A percentile compares a stretch with the other conserved stretches of the same genome.
Evolutionary conservation across 2,797 vertebrate genomes (phyloP).

Genomic region (Melanotaenia maccullochi): DNA sequence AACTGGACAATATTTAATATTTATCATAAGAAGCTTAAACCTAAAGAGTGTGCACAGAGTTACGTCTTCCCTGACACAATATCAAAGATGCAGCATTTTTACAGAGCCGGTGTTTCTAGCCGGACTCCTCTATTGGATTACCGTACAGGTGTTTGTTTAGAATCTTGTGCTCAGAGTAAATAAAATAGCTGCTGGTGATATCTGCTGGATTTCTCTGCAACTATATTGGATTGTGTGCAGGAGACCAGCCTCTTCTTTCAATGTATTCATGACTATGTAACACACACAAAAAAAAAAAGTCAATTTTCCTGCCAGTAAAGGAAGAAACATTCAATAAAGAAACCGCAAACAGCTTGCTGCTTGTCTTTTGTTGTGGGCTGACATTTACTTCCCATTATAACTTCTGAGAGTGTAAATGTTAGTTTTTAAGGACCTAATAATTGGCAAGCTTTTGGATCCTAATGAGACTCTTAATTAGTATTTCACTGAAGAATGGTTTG

Average conservation of each 20-base stretch:
- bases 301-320: constrained; percentile 35
- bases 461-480: constrained; percentile 54
- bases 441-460: constrained; percentile 35
- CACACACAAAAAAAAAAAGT: constrained; percentile 19
- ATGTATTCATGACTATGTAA: constrained; percentile 52
- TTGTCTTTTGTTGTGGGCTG: constrained; percentile 37
- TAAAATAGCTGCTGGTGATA: constrained; percentile 37
- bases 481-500: constrained; percentile 36
- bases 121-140: constrained; percentile 25
- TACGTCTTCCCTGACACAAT: constrained; percentile 6
- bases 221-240: constrained; percentile 36
- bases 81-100: constrained; percentile 32
- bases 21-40: constrained; percentile 28
- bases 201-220: constrained; percentile 46
- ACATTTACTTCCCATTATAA: constrained; percentile 47
- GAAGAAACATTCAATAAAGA: constrained; percentile 18
- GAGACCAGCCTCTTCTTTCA: constrained; percentile 9
- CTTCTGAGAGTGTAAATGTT: constrained; percentile 54
- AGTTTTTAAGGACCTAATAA: constrained; percentile 48
- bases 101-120: constrained; percentile 21
- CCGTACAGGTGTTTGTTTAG: constrained; percentile 37
- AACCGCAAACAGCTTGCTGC: constrained; percentile 37
- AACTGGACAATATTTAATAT: constrained; percentile 24
- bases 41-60: constrained; percentile 5
- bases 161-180: constrained; percentile 16